phyloP scores from a whole-genome alignment of 2,888 invertebrate species.

The Acleris literana region DNA sequence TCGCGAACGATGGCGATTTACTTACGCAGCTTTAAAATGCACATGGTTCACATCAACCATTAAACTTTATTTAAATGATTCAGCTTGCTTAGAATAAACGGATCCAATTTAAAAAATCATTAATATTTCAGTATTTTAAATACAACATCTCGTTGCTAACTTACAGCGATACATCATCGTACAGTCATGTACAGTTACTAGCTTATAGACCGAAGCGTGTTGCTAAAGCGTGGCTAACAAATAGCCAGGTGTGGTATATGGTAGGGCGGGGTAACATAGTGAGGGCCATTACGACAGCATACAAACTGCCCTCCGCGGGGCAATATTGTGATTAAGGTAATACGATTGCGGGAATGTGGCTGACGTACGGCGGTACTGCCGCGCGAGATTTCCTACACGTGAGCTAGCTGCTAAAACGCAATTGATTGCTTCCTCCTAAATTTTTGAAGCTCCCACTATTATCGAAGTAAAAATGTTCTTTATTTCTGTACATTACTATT shows the following conservation, averaged over 20 bases:
- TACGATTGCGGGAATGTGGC: constrained; percentile 53
- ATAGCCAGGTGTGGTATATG: constrained; percentile 35
- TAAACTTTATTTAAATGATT: not conserved
- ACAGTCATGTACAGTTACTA: not conserved
- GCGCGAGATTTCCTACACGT: constrained; percentile 51
- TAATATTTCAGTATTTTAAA: too few relatives aligned
- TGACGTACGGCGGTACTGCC: constrained; percentile 25
- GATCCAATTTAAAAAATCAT: too few relatives aligned
- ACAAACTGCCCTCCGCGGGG: constrained; percentile 62
- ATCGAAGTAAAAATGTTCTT: not conserved
- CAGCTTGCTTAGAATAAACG: too few relatives aligned
- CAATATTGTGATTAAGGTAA: constrained; percentile 72
- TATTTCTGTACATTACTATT: constrained; percentile 27
- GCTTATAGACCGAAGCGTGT: constrained; percentile 12
- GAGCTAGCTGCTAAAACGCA: constrained; percentile 21
- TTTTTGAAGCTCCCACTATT: not conserved
- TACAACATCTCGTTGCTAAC: not conserved
- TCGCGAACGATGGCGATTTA: constrained; percentile 35
- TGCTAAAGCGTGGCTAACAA: constrained; percentile 26
- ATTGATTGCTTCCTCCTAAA: not conserved
- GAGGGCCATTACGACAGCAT: constrained; percentile 43
- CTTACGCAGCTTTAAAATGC: constrained; percentile 18
- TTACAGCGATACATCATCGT: not conserved
- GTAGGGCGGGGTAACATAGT: constrained; percentile 33
- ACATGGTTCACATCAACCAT: not conserved